These are phyloP conservation scores for Calcarius lapponicus DNA, from an alignment of 2,797 vertebrate species.

Conservation along the genomic window DNA sequence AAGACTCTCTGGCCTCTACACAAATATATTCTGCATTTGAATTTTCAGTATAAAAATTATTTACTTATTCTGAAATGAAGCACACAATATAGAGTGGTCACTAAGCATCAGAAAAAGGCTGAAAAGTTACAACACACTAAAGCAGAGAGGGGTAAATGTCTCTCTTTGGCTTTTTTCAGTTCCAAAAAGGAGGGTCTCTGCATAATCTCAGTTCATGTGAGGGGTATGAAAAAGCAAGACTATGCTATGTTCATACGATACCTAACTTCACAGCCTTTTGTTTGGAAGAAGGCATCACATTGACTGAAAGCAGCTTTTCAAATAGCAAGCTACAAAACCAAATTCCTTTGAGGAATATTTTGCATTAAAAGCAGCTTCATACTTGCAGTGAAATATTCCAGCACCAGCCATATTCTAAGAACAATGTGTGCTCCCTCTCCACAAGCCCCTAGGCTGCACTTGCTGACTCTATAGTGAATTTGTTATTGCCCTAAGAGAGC, in stretches of 20 bases:
- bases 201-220: not conserved
- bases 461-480: not conserved
- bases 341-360: constrained; percentile 51
- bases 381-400: not conserved
- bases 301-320: constrained; percentile 5
- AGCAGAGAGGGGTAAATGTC: not conserved
- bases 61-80: not conserved
- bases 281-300: not conserved
- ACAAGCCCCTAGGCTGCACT: not conserved
- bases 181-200: not conserved
- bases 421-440: not conserved
- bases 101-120: not conserved
- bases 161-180: not conserved
- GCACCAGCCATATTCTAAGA: not conserved
- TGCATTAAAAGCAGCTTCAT: constrained; percentile 31
- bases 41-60: not conserved
- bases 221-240: not conserved
- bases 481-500: constrained; percentile 42
- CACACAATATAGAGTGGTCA: not conserved
- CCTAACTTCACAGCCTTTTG: not conserved
- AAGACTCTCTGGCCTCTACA: not conserved
- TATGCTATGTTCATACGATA: not conserved
- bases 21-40: not conserved
- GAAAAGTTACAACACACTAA: not conserved
- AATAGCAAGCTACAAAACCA: not conserved